Percentiles rank a stretch among this genome's conserved stretches.
phyloP scores from a whole-genome alignment of 2,888 invertebrate species.

The Notodonta dromedarius region DNA sequence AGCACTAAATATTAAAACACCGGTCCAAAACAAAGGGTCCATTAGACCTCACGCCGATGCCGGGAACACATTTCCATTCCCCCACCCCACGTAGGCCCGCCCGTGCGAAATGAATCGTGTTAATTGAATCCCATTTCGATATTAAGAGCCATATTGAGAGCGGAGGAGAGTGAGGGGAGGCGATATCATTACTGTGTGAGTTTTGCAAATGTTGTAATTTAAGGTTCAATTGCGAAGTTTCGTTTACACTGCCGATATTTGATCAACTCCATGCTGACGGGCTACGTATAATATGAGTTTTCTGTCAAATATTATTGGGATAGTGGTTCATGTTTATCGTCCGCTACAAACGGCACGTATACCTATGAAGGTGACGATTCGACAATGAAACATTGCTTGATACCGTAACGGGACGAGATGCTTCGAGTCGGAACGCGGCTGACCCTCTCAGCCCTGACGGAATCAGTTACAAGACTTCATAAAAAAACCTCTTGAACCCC shows the following conservation, averaged over 20 bases:
- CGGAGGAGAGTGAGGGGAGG: slow-evolving; percentile 11
- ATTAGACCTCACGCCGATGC: slow-evolving; percentile 5
- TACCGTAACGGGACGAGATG: too few species aligned
- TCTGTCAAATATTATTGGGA: too few species aligned
- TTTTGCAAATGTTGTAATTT: slow-evolving; percentile 3
- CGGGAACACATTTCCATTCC: slow-evolving; percentile 1
- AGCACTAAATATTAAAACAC: slow-evolving; percentile 3
- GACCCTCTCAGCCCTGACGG: too few species aligned
- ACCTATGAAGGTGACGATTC: too few species aligned
- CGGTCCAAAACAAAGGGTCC: neutral
- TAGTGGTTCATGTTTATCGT: too few species aligned
- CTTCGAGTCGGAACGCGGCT: too few species aligned
- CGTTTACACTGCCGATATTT: neutral
- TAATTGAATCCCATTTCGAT: slow-evolving; percentile 52
- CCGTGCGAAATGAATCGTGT: slow-evolving; percentile 36
- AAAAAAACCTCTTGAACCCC: neutral
- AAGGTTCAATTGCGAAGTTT: neutral
- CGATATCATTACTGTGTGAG: neutral
- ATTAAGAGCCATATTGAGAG: slow-evolving; percentile 37
- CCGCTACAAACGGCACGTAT: too few species aligned
- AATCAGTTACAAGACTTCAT: neutral
- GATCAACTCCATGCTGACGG: too few species aligned
- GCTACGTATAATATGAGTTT: too few species aligned
- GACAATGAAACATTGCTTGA: too few species aligned
- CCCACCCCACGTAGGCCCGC: slow-evolving; percentile 5